Conservation (phyloP, 2,113 vertebrate species). For the Ammodytes dubius region DNA sequence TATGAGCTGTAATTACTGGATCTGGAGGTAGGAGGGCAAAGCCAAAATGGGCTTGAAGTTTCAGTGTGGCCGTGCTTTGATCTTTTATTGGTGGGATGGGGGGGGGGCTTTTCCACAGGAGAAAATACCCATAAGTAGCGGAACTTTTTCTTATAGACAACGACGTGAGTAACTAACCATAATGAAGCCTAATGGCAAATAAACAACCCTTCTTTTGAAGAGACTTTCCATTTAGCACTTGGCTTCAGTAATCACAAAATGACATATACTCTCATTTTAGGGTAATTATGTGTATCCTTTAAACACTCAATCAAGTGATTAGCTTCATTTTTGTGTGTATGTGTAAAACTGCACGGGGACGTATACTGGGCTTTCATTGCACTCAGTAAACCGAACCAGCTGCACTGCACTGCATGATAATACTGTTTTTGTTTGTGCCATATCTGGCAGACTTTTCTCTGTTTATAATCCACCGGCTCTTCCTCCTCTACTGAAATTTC, state of each 20-base stretch:
- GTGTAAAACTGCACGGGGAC: conserved; percentile 45
- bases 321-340: conserved; percentile 54
- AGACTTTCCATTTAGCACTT: conserved; percentile 56
- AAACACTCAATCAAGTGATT: conserved; percentile 53
- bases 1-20: conserved; percentile 85
- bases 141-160: conserved; percentile 59
- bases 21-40: conserved; percentile 77
- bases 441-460: conserved; percentile 57
- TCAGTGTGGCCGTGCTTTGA: conserved; percentile 81
- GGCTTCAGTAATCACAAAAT: conserved; percentile 57
- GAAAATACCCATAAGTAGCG: conserved; percentile 62
- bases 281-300: conserved; percentile 59
- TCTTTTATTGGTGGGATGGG: conserved; percentile 57
- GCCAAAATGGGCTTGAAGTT: conserved; percentile 79
- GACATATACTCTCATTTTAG: conserved; percentile 49
- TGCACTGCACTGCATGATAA: conserved; percentile 61
- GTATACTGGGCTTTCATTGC: conserved; percentile 59
- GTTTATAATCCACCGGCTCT: conserved; percentile 56
- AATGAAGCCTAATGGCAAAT: conserved; percentile 73
- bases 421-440: conserved; percentile 61
- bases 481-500: conserved; percentile 50
- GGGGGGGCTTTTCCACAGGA: conserved; percentile 61
- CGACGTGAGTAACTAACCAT: conserved; percentile 57
- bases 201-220: conserved; percentile 59
- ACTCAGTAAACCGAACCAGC: conserved; percentile 59